These are phyloP conservation scores for pig (Sus scrofa) DNA, from an alignment of 2,113 vertebrate genomes.

Conservation along the genomic window T2T-Sscrofa CM000826.6:18486501-18487000, in stretches of 20 bases:
- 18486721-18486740: neutral
- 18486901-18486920: neutral
- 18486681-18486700: neutral
- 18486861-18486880: neutral
- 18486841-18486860: neutral
- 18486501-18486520: slow-evolving; percentile 14
- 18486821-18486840: neutral
- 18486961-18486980: neutral
- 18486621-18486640: neutral
- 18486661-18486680: neutral
- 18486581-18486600: neutral
- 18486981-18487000: neutral
- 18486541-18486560: neutral
- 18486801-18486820: neutral
- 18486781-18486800: neutral
- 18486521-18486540: slow-evolving; percentile 1
- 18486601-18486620: slow-evolving; percentile 46
- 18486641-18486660: neutral
- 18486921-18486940: neutral
- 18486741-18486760: neutral
- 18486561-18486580: slow-evolving; percentile 19
- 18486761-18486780: neutral
- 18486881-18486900: neutral
- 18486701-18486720: neutral
- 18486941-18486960: neutral